A percentile compares a stretch with the other conserved stretches of the same genome.
Conservation (phyloP, 1,140 invertebrate genomes). For the Paralvinella palmiformis region DNA sequence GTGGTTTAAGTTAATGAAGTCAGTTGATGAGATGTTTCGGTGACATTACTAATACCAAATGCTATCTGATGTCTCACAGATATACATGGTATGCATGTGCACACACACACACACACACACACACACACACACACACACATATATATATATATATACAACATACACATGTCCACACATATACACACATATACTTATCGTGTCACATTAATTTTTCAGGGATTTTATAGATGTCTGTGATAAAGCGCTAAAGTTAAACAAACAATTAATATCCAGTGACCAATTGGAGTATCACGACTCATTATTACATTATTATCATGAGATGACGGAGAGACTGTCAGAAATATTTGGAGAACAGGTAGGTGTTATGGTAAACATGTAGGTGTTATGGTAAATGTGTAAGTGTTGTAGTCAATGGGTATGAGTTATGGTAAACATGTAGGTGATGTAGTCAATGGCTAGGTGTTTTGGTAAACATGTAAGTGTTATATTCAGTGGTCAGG, state of each 20-base stretch:
- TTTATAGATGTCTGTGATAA: constrained; percentile 81
- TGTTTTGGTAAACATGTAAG: too few relatives aligned
- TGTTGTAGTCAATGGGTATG: too few relatives aligned
- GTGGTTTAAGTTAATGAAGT: background rate
- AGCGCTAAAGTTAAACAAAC: constrained; percentile 78
- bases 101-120: too few relatives aligned
- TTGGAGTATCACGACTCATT: constrained; percentile 82
- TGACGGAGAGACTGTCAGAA: constrained; percentile 64
- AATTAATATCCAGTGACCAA: constrained; percentile 77
- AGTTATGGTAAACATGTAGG: too few relatives aligned
- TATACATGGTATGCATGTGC: too few relatives aligned
- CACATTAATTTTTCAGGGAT: constrained; percentile 73
- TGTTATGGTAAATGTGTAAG: too few relatives aligned
- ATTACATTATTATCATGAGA: constrained; percentile 75
- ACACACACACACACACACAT: too few relatives aligned
- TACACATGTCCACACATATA: background rate
- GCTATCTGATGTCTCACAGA: too few relatives aligned
- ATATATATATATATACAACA: background rate
- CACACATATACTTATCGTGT: too few relatives aligned
- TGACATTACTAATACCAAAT: background rate
- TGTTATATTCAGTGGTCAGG: too few relatives aligned
- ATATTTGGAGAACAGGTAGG: constrained; percentile 46
- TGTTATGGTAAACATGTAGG: too few relatives aligned
- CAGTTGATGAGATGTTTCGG: constrained; percentile 3
- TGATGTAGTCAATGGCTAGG: too few relatives aligned